phyloP scores from a whole-genome alignment of 1,140 invertebrate species.

The Helicoverpa zea region DNA sequence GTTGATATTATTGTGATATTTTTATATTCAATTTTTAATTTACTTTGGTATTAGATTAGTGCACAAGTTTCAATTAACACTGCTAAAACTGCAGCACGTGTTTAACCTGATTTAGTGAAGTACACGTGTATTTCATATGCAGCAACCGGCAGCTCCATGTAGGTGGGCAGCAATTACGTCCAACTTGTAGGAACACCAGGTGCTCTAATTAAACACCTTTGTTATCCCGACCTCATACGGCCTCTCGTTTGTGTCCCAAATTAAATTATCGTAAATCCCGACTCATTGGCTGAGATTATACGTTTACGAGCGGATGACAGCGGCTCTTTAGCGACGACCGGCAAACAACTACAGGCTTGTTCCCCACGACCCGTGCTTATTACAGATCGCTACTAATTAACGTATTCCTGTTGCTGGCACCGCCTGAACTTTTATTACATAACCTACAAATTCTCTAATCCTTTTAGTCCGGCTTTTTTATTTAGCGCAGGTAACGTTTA shows the following conservation, averaged over 20 bases:
- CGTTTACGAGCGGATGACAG: constrained; percentile 47
- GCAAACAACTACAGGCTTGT: constrained; percentile 35
- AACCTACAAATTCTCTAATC: not conserved
- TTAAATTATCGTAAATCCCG: constrained; percentile 63
- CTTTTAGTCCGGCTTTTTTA: not conserved
- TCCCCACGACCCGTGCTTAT: constrained; percentile 12
- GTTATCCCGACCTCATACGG: constrained; percentile 48
- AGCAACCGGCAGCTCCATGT: not conserved
- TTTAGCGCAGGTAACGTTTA: constrained; percentile 1
- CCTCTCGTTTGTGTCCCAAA: constrained; percentile 51
- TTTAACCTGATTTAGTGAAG: not conserved
- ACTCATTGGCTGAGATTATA: constrained; percentile 52
- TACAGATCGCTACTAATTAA: constrained; percentile 35
- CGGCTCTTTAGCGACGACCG: constrained; percentile 6
- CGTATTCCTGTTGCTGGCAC: not conserved
- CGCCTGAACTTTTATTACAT: constrained; percentile 14
- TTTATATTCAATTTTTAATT: too few relatives aligned
- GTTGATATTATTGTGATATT: too few relatives aligned
- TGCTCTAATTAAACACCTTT: constrained; percentile 62
- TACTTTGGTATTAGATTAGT: too few relatives aligned
- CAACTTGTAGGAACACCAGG: constrained; percentile 45
- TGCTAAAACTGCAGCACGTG: not conserved
- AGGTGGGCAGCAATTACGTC: not conserved
- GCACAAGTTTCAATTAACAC: not conserved
- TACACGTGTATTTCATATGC: constrained; percentile 3